phyloP scores from a whole-genome alignment of 2,888 invertebrate species.

The Rhopalosiphum nymphaeae region DNA sequence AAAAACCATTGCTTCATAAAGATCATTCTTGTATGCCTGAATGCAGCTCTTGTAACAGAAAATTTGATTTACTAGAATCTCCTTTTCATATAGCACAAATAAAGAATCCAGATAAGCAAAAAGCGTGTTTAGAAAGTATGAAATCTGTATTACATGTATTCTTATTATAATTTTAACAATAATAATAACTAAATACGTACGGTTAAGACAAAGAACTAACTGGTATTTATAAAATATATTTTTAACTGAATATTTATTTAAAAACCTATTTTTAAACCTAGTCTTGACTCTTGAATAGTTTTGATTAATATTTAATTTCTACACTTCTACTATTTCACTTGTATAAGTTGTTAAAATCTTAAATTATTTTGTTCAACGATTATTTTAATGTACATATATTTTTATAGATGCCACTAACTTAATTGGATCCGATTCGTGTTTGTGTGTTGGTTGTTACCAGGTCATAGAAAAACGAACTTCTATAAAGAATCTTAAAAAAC shows the following conservation, averaged over 20 bases:
- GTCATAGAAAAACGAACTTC: constrained; percentile 77
- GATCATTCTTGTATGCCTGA: constrained; percentile 86
- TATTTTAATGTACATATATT: neutral
- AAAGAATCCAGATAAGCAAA: constrained; percentile 84
- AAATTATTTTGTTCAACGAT: neutral
- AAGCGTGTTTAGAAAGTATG: constrained; percentile 83
- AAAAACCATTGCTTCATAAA: constrained; percentile 89
- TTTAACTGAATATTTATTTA: neutral
- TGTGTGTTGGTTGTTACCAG: constrained; percentile 89
- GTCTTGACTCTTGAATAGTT: neutral
- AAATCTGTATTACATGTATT: constrained; percentile 67
- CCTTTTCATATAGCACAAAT: constrained; percentile 90
- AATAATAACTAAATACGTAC: neutral
- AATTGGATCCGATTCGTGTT: constrained; percentile 77
- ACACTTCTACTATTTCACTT: too few species aligned
- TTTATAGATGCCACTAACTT: constrained; percentile 19
- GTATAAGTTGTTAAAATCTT: neutral
- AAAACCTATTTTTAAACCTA: neutral
- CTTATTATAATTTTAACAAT: neutral
- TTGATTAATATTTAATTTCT: neutral
- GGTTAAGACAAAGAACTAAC: neutral
- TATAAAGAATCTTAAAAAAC: neutral
- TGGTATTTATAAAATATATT: neutral
- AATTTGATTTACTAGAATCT: constrained; percentile 87
- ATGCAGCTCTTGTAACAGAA: constrained; percentile 88